Evolutionary conservation across 2,797 vertebrate genomes (phyloP), one percentile per base, ranked within the genome.

Genomic region (Hipposideros larvatus): DNA sequence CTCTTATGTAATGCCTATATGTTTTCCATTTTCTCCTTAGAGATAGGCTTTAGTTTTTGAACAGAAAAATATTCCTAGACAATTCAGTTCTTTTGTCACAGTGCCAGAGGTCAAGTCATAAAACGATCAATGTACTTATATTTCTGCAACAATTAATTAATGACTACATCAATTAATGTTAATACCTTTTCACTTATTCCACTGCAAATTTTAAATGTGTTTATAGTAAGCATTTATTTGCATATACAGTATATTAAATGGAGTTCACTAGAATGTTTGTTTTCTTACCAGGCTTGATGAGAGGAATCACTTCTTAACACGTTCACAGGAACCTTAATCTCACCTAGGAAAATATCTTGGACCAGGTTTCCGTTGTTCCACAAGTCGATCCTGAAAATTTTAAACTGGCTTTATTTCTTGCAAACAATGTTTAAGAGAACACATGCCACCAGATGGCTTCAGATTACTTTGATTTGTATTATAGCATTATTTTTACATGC

Each of bases 311-410:
- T 99, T 98, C 98, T 98, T 97, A 99, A 98, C 96, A 99, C 99
- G 98, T 99, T 99, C 96, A 99, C 99, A 43, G 99, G 99, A 96
- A 99, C 99, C 95, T 99, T 99, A 22, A 99, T 99, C 98, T 99
- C 99, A 94, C 99, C 99, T 48, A 99, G 98, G 98, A 99, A 99
- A 97, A 99, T 97, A 92, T 99, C 99, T 98, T 99, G 99, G 90
- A 99, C 99, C 98, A 99, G 98, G 97, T 99, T 99, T 88, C 99
- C 99, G 98, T 99, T 99, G 98, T 99, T 99, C 99, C 99, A 99
- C 48, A 99, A 97, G 97, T 99, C 99, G 86, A 99, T 99, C 98
- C 99, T 99, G 98, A 95, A 99, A 99, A 98, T 73, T 95, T 97
- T 74, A 98, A 97, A 97, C 19, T 84, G 57, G 89, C 24, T 95